Evolutionary conservation across 2,888 invertebrate species (phyloP), one percentile per base, ranked within the genome.

Genomic region (Pollenia angustigena): DNA sequence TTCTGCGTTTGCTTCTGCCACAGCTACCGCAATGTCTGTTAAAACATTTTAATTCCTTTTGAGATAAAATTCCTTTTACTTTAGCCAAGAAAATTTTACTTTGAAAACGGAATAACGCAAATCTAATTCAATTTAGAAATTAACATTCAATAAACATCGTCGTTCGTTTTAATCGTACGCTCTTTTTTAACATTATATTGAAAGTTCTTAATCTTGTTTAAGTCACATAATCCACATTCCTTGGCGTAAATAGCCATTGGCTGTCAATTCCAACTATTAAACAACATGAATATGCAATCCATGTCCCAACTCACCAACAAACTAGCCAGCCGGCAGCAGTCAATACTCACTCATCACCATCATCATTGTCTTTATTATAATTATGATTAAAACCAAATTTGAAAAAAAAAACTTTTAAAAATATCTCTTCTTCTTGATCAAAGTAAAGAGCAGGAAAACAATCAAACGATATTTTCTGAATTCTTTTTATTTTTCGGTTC

Each of bases 181-280:
- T 58, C 23, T 56, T 72, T 66, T 56, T 72, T 66, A 16, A 4
- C 52, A 62, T 69, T 82, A 32, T 46, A 54, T 68, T 60, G 60
- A 75, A 82, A 82, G 52, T 56, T 76, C 44, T 69, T 75, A 68
- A 82, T 82, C 68, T 75, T 82, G 75, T 69, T 82, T 76, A 82
- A 62, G 68, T 60, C 82, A 69, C 46, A 82, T 76, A 82, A 82
- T 82, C 60, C 75, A 82, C 82, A 82, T 82, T 82, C 82, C 60
- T 68, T 18, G 60, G 68, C 75, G 81, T 81, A 75, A 68, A 75
- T 81, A 74, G 44, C 74, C 58, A 74, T 75, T 75, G 72, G 66
- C 74, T 72, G 74, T 74, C 81, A 62, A 40, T 80, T 62, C 56
- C 40, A 60, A 44, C 56, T 62, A 83, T 72, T 78, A 72, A 64